A percentile compares a stretch with the other conserved stretches of the same genome.
phyloP scores from a whole-genome alignment of 2,888 invertebrate genomes.

The Anaspis maculata region DNA sequence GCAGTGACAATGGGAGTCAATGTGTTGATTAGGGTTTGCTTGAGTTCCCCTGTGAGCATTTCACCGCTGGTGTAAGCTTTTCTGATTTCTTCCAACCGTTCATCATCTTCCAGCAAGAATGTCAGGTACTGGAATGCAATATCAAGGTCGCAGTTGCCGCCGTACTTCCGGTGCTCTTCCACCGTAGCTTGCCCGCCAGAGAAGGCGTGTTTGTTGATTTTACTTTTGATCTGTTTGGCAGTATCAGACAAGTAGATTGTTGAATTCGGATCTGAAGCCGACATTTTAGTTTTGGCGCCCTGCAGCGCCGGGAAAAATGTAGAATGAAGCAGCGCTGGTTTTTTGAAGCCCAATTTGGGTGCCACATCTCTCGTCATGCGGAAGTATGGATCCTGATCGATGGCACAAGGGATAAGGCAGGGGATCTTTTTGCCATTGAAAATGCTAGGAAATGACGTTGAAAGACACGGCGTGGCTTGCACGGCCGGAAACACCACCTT shows the following conservation, averaged over 20 bases:
- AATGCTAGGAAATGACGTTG: conserved; percentile 83
- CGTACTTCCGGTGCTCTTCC: conserved; percentile 82
- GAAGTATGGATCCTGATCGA: conserved; percentile 99
- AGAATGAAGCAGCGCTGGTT: conserved; percentile 76
- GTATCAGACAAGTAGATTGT: conserved; percentile 95
- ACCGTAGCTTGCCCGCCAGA: conserved; percentile 91
- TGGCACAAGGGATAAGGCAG: conserved; percentile 93
- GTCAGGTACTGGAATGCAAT: conserved; percentile 89
- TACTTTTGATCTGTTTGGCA: conserved; percentile 90
- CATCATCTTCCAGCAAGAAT: conserved; percentile 94
- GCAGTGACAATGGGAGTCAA: conserved; percentile 68
- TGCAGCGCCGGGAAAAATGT: conserved; percentile 63
- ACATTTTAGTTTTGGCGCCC: conserved; percentile 98
- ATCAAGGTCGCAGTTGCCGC: conserved; percentile 95
- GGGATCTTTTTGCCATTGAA: conserved; percentile 73
- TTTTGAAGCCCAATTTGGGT: conserved; percentile 77
- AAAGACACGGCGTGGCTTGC: conserved; percentile 92
- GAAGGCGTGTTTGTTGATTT: conserved; percentile 95
- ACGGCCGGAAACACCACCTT: conserved; percentile 96
- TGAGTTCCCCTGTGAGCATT: conserved; percentile 89
- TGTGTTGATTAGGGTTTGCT: conserved; percentile 78
- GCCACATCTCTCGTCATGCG: conserved; percentile 99
- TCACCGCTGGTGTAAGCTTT: conserved; percentile 79
- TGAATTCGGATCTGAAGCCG: conserved; percentile 87
- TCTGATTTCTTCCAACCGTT: conserved; percentile 57